Conservation (phyloP, 2,888 invertebrate genomes). For the Hyppa rectilinea region DNA sequence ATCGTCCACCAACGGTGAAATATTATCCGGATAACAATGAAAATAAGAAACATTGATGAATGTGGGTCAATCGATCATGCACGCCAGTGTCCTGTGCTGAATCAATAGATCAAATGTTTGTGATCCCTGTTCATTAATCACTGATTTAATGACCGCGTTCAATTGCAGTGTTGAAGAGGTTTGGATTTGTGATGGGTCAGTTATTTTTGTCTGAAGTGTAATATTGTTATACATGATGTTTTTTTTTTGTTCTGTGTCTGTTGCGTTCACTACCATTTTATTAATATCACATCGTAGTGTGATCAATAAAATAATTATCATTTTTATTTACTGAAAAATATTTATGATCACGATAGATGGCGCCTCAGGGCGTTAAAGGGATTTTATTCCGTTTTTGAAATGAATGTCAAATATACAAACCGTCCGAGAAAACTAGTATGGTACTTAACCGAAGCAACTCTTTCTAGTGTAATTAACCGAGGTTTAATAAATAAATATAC, state of each 20-base stretch:
- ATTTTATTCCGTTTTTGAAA: too few species aligned
- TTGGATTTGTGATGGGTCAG: conserved; percentile 11
- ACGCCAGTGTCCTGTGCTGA: conserved; percentile 69
- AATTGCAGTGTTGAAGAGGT: conserved; percentile 33
- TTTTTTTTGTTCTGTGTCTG: too few species aligned
- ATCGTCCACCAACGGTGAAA: conserved; percentile 72
- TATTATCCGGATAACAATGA: conserved; percentile 80
- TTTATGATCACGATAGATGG: too few species aligned
- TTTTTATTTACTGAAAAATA: too few species aligned
- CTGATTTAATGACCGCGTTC: conserved; percentile 41
- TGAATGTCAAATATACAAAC: neutral
- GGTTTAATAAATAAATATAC: neutral
- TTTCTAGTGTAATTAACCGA: neutral
- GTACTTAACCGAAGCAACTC: neutral
- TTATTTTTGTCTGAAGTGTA: conserved; percentile 22
- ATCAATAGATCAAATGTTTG: conserved; percentile 72
- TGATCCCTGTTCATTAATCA: conserved; percentile 69
- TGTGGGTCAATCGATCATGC: conserved; percentile 72
- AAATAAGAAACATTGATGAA: conserved; percentile 81
- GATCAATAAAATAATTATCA: too few species aligned
- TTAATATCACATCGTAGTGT: too few species aligned
- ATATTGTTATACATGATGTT: conserved; percentile 11
- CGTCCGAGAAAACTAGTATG: too few species aligned
- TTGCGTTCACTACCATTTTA: too few species aligned
- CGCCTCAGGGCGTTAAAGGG: too few species aligned